phyloP scores from a whole-genome alignment of 2,888 invertebrate genomes.

The Protophormia terraenovae region DNA sequence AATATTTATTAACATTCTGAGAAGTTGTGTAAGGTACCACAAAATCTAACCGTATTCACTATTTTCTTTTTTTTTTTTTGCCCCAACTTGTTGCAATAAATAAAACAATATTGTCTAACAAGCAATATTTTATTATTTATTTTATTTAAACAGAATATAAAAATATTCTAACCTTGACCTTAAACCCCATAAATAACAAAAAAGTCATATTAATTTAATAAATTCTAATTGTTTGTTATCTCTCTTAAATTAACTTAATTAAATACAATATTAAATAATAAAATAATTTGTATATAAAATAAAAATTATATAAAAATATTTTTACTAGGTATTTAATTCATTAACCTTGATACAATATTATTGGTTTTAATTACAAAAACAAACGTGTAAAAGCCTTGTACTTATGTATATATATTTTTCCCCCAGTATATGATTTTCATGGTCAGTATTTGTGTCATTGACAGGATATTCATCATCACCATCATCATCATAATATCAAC shows the following conservation, averaged over 20 bases:
- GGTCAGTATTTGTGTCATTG: slow-evolving; percentile 43
- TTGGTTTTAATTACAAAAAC: neutral
- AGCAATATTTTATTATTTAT: neutral
- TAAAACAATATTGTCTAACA: neutral
- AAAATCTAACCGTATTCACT: neutral
- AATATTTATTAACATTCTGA: neutral
- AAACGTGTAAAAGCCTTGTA: neutral
- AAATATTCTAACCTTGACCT: neutral
- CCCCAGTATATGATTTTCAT: neutral
- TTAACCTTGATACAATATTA: neutral
- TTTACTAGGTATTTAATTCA: neutral
- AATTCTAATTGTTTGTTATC: neutral
- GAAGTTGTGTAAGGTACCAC: neutral
- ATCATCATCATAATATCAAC: neutral
- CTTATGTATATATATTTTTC: neutral
- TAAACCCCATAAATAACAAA: neutral
- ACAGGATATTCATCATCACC: neutral
- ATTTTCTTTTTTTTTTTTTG: too few species aligned
- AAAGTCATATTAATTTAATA: neutral
- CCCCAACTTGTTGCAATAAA: neutral
- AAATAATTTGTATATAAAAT: neutral
- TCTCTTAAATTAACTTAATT: neutral
- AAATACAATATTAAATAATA: neutral
- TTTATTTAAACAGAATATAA: neutral
- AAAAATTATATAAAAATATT: neutral